Base-by-base conservation (phyloP, 2,888 invertebrate genomes). In the Ectemnius cavifrons region DNA sequence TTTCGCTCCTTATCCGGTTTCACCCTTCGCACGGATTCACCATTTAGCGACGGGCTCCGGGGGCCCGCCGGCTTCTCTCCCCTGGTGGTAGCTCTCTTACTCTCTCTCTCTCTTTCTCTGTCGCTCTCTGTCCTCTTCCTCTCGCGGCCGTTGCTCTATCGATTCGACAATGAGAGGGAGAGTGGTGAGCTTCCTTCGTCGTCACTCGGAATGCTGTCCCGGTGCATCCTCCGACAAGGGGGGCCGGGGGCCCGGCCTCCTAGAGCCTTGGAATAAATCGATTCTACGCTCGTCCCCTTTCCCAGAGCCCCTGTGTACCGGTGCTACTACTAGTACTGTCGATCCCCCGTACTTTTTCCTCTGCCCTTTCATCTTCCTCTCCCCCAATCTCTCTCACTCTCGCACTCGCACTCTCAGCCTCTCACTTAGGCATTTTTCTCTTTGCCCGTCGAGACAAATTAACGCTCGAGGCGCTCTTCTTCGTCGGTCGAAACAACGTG, bases 201-300 rank as follows among this genome's bases (percentile, higher is more conserved):
- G 37, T 37, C 37, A 37, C 37, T 37, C 23, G 47, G 20, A 56
- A 52, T 63, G n/a, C 23, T 63, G 23, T n/a, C 63, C 63, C 52
- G 28, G 57, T 27, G 49, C 58, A 62, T 20, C 18, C 63, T 37
- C 69, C 16, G 47, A 27, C 59, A 49, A 66, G 75, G 75, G 77
- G 71, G 75, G 66, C 60, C 11, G 61, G 37, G 37, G 37, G 67
- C 66, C 70, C 23, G 63, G 71, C 70, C 62, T 56, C 57, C 60
- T 67, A 66, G 63, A 67, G 73, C 65, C 70, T 28, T 67, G 67
- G 64, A 37, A 80, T 80, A 80, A 82, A 82, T 82, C 82, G 82
- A 82, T 83, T 74, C 73, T 68, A 73, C 76, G 70, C 68, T 73
- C 66, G 59, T 52, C 63, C 58, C 71, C 66, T 72, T 57, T 57